Conservation (phyloP, 2,797 vertebrate species). For the Thamnophis elegans region DNA sequence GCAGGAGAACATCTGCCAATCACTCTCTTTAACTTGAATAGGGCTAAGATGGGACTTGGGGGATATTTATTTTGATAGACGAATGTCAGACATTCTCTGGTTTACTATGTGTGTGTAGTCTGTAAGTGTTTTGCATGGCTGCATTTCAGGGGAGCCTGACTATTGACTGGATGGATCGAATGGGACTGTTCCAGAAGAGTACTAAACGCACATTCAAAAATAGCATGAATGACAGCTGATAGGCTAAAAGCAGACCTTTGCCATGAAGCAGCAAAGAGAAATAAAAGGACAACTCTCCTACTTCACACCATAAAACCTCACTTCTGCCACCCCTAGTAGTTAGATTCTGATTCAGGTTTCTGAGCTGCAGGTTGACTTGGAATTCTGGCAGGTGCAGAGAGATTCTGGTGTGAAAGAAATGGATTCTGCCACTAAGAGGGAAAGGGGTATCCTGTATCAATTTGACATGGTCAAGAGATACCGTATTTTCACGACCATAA, state of each 20-base stretch:
- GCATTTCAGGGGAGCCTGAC: not conserved
- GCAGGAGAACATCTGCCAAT: not conserved
- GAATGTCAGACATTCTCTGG: not conserved
- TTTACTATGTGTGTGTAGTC: not conserved
- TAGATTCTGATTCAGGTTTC: not conserved
- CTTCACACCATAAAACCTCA: not conserved
- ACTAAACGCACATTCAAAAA: not conserved
- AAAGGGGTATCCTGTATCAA: not conserved
- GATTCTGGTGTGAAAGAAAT: not conserved
- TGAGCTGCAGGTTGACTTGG: not conserved
- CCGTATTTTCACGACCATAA: too few relatives aligned
- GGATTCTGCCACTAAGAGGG: not conserved
- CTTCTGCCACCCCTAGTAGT: not conserved
- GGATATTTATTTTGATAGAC: not conserved
- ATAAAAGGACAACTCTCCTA: not conserved
- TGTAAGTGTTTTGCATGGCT: not conserved
- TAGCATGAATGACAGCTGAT: not conserved
- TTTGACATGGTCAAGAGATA: not conserved
- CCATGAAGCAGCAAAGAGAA: not conserved
- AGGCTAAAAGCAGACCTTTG: not conserved
- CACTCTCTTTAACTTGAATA: not conserved
- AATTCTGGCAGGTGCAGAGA: not conserved
- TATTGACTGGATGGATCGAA: not conserved
- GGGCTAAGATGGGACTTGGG: not conserved
- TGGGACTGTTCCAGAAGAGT: not conserved